phyloP scores from a whole-genome alignment of 2,888 invertebrate genomes.

The Teleogryllus oceanicus region DNA sequence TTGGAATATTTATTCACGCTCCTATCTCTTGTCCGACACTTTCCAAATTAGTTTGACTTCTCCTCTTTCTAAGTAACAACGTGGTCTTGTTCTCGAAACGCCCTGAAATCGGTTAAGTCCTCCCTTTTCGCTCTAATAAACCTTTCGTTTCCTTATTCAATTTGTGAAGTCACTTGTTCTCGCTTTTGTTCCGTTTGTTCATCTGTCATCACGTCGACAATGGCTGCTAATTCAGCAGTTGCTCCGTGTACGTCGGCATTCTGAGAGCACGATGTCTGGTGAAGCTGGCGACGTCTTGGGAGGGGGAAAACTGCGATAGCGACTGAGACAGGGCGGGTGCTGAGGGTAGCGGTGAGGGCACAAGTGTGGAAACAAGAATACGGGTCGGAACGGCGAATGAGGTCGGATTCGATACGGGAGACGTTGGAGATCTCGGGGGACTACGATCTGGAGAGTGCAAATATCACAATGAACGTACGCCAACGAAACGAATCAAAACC shows the following conservation, averaged over 20 bases:
- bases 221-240: conserved; percentile 10
- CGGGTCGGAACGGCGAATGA: background rate
- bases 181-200: conserved; percentile 10
- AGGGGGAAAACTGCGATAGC: background rate
- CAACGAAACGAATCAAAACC: too few relatives aligned
- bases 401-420: background rate
- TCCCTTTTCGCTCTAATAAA: conserved; percentile 1
- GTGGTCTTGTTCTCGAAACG: conserved; percentile 3
- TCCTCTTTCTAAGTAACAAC: background rate
- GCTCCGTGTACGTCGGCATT: background rate
- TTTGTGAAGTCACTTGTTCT: conserved; percentile 4
- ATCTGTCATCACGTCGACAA: conserved; percentile 1
- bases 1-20: too few relatives aligned
- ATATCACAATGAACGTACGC: too few relatives aligned
- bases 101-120: background rate
- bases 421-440: background rate
- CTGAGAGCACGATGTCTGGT: background rate
- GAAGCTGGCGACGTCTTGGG: background rate
- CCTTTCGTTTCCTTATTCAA: background rate
- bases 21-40: too few relatives aligned
- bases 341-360: background rate
- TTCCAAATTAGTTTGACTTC: too few relatives aligned
- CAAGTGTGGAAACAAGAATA: background rate
- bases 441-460: too few relatives aligned
- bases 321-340: background rate